Percentiles rank a stretch among this genome's conserved stretches.
phyloP scores from a whole-genome alignment of 2,113 vertebrate species.

The Fukomys damarensis region DNA sequence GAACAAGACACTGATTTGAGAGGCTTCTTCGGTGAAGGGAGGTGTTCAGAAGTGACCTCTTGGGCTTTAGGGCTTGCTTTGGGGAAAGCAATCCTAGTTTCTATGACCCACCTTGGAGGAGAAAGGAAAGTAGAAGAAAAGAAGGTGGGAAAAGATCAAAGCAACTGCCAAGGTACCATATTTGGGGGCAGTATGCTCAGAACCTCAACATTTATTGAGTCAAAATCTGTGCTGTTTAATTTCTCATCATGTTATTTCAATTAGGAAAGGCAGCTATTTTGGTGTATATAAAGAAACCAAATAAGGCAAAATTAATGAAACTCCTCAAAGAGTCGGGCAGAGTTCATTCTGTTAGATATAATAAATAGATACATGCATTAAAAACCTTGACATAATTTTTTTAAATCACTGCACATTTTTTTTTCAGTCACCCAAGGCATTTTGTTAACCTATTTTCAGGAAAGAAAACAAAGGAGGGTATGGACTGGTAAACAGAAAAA shows the following conservation, averaged over 20 bases:
- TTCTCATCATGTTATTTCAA: not conserved
- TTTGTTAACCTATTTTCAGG: constrained; percentile 46
- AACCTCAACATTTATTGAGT: not conserved
- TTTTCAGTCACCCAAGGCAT: not conserved
- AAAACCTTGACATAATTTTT: not conserved
- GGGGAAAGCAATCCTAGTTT: not conserved
- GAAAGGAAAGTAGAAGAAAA: too few species aligned
- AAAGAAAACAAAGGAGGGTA: not conserved
- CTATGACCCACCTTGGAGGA: too few species aligned
- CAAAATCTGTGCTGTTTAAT: not conserved
- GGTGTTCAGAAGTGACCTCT: not conserved
- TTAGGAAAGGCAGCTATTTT: not conserved
- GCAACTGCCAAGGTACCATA: too few species aligned
- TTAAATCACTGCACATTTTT: constrained; percentile 16
- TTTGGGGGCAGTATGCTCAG: not conserved
- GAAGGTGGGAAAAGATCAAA: not conserved
- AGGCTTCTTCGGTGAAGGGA: not conserved
- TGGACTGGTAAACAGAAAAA: not conserved
- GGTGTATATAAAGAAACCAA: not conserved
- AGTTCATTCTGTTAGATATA: not conserved
- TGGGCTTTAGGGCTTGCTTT: not conserved
- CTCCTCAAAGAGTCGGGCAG: not conserved
- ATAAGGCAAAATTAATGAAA: not conserved
- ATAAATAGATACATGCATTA: not conserved
- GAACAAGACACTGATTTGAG: not conserved